Conservation (phyloP, 2,888 invertebrate genomes). For the Galerucella pusilla region DNA sequence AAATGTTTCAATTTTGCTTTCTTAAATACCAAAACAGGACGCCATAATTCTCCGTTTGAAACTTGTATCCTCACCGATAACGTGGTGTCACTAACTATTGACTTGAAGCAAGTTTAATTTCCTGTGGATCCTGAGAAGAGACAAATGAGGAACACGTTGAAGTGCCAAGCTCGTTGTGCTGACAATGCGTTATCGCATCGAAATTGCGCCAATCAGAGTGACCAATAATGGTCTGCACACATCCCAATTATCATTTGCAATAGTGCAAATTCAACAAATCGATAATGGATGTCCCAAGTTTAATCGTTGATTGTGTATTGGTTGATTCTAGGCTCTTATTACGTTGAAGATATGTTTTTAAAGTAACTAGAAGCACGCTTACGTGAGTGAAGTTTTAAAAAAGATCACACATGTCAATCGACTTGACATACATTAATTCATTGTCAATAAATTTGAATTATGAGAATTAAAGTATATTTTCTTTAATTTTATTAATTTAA, state of each 20-base stretch:
- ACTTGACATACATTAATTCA: too few relatives aligned
- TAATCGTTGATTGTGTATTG: conserved; percentile 18
- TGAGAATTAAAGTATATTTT: too few relatives aligned
- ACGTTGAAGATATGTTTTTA: neutral
- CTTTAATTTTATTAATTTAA: too few relatives aligned
- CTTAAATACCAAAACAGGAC: too few relatives aligned
- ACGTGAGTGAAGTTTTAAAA: too few relatives aligned
- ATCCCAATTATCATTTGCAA: conserved; percentile 33
- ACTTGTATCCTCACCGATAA: neutral
- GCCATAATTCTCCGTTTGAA: too few relatives aligned
- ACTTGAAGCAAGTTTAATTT: conserved; percentile 1
- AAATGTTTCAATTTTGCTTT: too few relatives aligned
- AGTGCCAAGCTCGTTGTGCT: conserved; percentile 48
- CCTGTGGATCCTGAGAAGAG: conserved; percentile 7
- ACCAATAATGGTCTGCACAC: conserved; percentile 30
- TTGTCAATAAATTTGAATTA: too few relatives aligned
- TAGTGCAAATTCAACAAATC: conserved; percentile 30
- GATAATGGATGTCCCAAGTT: conserved; percentile 17
- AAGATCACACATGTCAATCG: too few relatives aligned
- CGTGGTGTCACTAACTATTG: neutral
- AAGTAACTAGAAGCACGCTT: neutral
- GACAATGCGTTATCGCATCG: conserved; percentile 48
- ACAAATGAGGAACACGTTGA: conserved; percentile 11
- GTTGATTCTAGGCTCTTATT: neutral
- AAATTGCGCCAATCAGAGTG: conserved; percentile 39